Conservation (phyloP, 2,797 vertebrate genomes). For the Limnodromus scolopaceus region DNA sequence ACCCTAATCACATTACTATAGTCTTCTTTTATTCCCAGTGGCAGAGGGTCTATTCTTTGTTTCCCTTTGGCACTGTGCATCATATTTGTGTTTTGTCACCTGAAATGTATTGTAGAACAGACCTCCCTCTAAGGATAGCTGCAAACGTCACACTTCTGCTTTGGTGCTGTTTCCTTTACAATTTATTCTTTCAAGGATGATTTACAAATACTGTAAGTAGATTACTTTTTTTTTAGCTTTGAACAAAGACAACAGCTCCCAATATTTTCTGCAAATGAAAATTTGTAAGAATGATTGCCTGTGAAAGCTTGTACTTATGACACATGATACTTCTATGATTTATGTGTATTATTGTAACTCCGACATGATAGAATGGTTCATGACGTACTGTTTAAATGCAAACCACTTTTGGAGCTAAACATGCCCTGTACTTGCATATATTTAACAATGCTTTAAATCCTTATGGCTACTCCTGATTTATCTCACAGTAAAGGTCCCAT, state of each 20-base stretch:
- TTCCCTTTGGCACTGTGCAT: conserved; percentile 68
- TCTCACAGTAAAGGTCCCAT: neutral
- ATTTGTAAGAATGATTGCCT: neutral
- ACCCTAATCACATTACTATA: conserved; percentile 94
- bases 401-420: neutral
- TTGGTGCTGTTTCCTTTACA: neutral
- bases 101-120: conserved; percentile 56
- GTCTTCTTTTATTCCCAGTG: conserved; percentile 66
- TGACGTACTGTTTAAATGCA: neutral
- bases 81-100: conserved; percentile 78
- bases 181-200: neutral
- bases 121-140: neutral
- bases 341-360: neutral
- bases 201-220: neutral
- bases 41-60: conserved; percentile 37
- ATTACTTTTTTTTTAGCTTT: neutral
- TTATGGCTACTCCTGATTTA: neutral
- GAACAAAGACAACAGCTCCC: neutral
- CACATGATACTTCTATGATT: neutral
- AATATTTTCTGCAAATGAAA: conserved; percentile 1
- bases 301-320: neutral
- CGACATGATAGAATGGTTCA: neutral
- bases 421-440: neutral
- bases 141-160: neutral
- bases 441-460: neutral